Percentiles rank a stretch among this genome's conserved stretches.
phyloP scores from a whole-genome alignment of 2,888 invertebrate genomes.

The Drosophila tripunctata region DNA sequence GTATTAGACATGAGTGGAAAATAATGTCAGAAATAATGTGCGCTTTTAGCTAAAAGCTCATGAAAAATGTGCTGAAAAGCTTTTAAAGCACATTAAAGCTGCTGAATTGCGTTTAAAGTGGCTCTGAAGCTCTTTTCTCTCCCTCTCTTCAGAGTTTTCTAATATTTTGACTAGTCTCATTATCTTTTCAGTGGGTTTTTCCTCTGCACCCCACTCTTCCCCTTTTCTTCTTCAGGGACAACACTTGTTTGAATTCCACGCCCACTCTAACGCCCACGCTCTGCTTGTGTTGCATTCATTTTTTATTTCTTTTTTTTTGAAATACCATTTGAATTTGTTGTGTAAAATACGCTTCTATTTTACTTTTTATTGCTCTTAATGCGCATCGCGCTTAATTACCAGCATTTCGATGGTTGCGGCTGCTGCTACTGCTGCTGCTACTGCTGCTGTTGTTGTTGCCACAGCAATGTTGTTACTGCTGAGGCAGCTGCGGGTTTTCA shows the following conservation, averaged over 20 bases:
- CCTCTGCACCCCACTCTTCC: neutral
- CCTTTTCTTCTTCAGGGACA: slow-evolving; percentile 17
- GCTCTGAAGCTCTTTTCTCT: neutral
- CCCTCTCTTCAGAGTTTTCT: too few species aligned
- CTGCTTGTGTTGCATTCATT: slow-evolving; percentile 28
- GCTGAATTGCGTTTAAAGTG: neutral
- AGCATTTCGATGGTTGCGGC: slow-evolving; percentile 59
- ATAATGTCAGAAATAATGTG: neutral
- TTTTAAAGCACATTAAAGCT: neutral
- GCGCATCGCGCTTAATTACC: slow-evolving; percentile 71
- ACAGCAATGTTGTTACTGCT: neutral
- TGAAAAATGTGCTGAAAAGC: neutral
- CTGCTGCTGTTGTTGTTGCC: neutral
- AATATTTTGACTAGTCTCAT: slow-evolving; percentile 6
- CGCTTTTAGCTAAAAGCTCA: neutral
- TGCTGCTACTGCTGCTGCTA: neutral
- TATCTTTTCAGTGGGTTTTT: neutral
- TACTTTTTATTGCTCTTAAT: slow-evolving; percentile 6
- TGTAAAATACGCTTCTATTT: slow-evolving; percentile 33
- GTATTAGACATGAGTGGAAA: slow-evolving; percentile 4
- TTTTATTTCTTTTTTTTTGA: slow-evolving; percentile 38
- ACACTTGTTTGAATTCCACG: slow-evolving; percentile 65
- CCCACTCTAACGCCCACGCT: slow-evolving; percentile 26
- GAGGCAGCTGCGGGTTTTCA: slow-evolving; percentile 24
- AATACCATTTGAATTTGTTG: slow-evolving; percentile 73